These are phyloP conservation scores for Leptothorax acervorum DNA, from an alignment of 2,888 invertebrate species.

Conservation along the genomic window DNA sequence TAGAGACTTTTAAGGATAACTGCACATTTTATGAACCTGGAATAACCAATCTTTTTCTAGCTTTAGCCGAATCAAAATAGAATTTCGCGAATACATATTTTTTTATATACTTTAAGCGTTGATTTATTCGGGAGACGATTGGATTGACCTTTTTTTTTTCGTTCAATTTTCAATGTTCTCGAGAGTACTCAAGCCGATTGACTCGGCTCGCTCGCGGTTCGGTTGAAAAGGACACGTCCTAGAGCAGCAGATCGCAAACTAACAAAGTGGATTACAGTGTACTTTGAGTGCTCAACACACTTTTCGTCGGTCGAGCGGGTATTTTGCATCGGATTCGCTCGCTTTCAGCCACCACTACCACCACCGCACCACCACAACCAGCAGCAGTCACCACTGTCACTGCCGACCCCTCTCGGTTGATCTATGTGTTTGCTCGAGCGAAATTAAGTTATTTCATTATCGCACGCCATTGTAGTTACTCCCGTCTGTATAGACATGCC, in stretches of 20 bases:
- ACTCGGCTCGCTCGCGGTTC: conserved; percentile 24
- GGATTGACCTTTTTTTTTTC: neutral
- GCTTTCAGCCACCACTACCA: conserved; percentile 50
- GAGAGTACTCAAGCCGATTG: conserved; percentile 23
- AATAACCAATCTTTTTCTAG: neutral
- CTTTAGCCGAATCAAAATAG: neutral
- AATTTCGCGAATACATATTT: neutral
- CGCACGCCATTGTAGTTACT: conserved; percentile 57
- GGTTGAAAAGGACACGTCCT: conserved; percentile 12
- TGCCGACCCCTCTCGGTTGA: conserved; percentile 59
- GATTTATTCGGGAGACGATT: neutral
- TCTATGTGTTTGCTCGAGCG: conserved; percentile 73
- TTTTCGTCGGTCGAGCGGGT: conserved; percentile 68
- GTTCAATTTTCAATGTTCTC: conserved; percentile 15
- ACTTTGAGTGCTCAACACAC: conserved; percentile 58
- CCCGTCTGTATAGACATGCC: conserved; percentile 27
- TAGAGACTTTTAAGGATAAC: neutral
- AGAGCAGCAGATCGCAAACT: conserved; percentile 51
- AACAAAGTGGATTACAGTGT: conserved; percentile 72
- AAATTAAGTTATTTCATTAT: conserved; percentile 77
- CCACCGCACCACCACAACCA: neutral
- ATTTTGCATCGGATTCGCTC: conserved; percentile 73
- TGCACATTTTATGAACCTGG: neutral
- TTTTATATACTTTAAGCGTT: neutral
- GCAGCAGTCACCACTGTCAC: conserved; percentile 36